phyloP scores from a whole-genome alignment of 2,888 invertebrate genomes.

The Catocala nupta region DNA sequence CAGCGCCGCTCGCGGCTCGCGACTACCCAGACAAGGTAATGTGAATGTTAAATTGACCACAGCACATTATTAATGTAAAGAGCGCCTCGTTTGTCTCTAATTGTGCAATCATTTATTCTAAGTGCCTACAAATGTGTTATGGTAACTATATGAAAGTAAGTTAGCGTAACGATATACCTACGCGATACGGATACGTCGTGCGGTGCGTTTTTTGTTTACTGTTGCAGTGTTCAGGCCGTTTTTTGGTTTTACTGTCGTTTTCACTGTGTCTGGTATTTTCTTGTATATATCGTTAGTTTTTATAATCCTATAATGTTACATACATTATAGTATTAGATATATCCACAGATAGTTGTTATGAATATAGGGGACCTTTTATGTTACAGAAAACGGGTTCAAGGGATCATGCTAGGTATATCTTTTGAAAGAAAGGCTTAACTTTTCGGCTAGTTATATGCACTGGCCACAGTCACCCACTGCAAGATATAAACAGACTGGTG shows the following conservation, averaged over 20 bases:
- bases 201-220: slow-evolving; percentile 9
- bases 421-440: no score
- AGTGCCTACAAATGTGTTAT: slow-evolving; percentile 56
- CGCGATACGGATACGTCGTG: slow-evolving; percentile 35
- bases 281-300: no score
- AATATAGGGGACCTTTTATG: no score
- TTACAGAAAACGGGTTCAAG: no score
- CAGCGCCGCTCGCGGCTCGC: slow-evolving; percentile 42
- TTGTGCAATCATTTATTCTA: slow-evolving; percentile 62
- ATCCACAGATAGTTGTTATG: no score
- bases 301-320: no score
- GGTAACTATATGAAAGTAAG: slow-evolving; percentile 51
- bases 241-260: slow-evolving; percentile 13
- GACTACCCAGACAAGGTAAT: slow-evolving; percentile 54
- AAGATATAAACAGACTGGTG: no score
- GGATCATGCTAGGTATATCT: no score
- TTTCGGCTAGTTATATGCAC: no score
- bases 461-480: no score
- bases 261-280: not conserved
- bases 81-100: slow-evolving; percentile 64
- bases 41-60: slow-evolving; percentile 71
- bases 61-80: slow-evolving; percentile 62
- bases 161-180: slow-evolving; percentile 50
- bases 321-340: no score
- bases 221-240: not conserved